A percentile compares a stretch with the other conserved stretches of the same genome.
phyloP scores from a whole-genome alignment of 1,140 invertebrate species.

The Rhysida immarginata region DNA sequence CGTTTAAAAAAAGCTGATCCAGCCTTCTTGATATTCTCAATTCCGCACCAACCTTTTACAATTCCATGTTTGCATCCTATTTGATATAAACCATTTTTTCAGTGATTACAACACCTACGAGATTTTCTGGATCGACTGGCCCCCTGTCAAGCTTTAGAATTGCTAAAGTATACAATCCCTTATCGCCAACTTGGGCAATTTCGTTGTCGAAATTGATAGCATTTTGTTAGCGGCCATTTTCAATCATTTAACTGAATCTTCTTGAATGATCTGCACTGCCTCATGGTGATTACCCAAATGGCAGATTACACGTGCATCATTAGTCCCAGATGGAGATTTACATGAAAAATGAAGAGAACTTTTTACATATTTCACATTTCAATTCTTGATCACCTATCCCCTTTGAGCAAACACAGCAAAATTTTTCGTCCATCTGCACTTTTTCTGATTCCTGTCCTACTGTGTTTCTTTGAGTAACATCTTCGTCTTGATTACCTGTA shows the following conservation, averaged over 20 bases:
- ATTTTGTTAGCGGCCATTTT: slow-evolving; percentile 5
- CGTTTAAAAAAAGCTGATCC: too few species aligned
- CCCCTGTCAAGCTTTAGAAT: slow-evolving; percentile 3
- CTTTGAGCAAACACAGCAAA: too few species aligned
- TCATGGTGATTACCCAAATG: neutral
- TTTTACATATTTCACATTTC: too few species aligned
- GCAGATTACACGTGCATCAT: too few species aligned
- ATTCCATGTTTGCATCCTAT: neutral
- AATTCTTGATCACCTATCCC: too few species aligned
- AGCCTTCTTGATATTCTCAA: neutral
- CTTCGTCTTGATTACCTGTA: too few species aligned
- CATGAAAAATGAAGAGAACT: too few species aligned
- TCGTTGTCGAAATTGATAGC: slow-evolving; percentile 1
- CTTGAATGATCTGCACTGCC: neutral
- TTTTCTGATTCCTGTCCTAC: too few species aligned
- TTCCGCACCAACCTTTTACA: slow-evolving; percentile 1
- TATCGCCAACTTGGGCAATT: neutral
- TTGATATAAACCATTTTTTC: neutral
- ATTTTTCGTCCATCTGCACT: too few species aligned
- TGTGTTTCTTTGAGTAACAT: too few species aligned
- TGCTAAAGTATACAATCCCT: neutral
- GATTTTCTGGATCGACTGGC: slow-evolving; percentile 2
- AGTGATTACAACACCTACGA: slow-evolving; percentile 4
- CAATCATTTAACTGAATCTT: neutral
- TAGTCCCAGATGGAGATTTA: too few species aligned